Percentiles rank a stretch among this genome's conserved stretches.
Conservation (phyloP, 2,797 vertebrate genomes). For the Fringilla coelebs region DNA sequence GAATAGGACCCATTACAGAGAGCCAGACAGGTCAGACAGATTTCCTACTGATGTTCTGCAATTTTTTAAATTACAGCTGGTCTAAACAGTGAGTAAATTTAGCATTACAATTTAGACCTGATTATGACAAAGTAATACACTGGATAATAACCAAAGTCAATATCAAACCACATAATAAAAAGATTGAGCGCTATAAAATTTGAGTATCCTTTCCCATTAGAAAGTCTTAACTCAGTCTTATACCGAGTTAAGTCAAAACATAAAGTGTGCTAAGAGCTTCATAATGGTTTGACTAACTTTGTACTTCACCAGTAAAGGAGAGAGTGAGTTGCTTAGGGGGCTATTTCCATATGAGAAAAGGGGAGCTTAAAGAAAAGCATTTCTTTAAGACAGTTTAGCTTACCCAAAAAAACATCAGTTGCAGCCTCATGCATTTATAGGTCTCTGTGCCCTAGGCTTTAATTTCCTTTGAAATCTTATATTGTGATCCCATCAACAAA, state of each 20-base stretch:
- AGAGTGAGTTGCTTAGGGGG: neutral
- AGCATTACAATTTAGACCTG: slow-evolving; percentile 38
- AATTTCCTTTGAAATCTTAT: slow-evolving; percentile 6
- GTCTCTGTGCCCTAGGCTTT: neutral
- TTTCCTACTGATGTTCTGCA: slow-evolving; percentile 43
- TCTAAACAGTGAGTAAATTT: slow-evolving; percentile 57
- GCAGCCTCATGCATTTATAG: neutral
- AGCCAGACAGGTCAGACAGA: slow-evolving; percentile 39
- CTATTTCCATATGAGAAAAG: neutral
- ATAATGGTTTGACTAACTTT: neutral
- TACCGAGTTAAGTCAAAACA: neutral
- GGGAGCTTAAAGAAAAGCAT: slow-evolving; percentile 34
- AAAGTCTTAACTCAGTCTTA: neutral
- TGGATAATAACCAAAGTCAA: slow-evolving; percentile 41
- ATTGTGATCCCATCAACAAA: neutral
- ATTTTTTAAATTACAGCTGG: slow-evolving; percentile 36
- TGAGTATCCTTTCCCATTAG: slow-evolving; percentile 26
- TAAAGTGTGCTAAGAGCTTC: neutral
- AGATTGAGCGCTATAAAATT: slow-evolving; percentile 51
- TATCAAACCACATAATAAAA: slow-evolving; percentile 44
- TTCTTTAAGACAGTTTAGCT: slow-evolving; percentile 34
- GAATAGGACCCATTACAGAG: slow-evolving; percentile 14
- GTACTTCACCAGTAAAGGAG: neutral
- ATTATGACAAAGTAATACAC: slow-evolving; percentile 41
- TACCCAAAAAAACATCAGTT: neutral